Evolutionary conservation across 2,797 vertebrate genomes (phyloP).

Genomic region (Momotus momota): DNA sequence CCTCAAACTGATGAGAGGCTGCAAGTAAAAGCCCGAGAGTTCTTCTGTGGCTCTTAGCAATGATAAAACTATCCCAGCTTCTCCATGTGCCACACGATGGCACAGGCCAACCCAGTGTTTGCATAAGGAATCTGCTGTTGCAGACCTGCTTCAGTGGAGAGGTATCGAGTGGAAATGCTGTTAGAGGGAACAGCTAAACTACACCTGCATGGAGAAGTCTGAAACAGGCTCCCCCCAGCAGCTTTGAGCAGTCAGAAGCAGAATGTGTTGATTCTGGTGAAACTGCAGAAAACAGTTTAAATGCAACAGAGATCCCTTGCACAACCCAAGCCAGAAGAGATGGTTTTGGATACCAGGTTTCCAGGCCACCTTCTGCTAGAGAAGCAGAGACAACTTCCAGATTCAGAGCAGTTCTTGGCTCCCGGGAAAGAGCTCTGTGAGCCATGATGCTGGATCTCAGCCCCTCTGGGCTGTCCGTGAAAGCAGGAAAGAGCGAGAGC

Average conservation of each 20-base stretch:
- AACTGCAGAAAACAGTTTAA: neutral
- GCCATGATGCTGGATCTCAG: neutral
- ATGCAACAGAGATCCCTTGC: neutral
- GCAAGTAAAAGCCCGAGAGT: neutral
- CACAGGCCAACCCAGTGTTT: rapidly evolving
- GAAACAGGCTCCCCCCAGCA: neutral
- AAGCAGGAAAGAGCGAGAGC: neutral
- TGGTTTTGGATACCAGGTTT: neutral
- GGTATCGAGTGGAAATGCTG: neutral
- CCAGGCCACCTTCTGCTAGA: neutral
- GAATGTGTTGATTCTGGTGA: neutral
- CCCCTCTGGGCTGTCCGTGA: neutral
- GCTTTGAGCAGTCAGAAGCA: neutral
- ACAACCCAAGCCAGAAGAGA: neutral
- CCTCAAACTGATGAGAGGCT: neutral
- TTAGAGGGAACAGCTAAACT: neutral
- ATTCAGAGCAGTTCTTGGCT: neutral
- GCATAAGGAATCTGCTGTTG: neutral
- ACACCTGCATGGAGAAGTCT: neutral
- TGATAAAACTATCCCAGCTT: neutral
- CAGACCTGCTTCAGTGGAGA: neutral
- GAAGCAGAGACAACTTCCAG: neutral
- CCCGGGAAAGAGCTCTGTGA: neutral
- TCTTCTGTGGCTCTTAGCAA: neutral
- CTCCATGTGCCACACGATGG: neutral